A percentile compares a stretch with the other conserved stretches of the same genome.
phyloP scores from a whole-genome alignment of 2,113 vertebrate genomes.

The Apodemus speciosus region DNA sequence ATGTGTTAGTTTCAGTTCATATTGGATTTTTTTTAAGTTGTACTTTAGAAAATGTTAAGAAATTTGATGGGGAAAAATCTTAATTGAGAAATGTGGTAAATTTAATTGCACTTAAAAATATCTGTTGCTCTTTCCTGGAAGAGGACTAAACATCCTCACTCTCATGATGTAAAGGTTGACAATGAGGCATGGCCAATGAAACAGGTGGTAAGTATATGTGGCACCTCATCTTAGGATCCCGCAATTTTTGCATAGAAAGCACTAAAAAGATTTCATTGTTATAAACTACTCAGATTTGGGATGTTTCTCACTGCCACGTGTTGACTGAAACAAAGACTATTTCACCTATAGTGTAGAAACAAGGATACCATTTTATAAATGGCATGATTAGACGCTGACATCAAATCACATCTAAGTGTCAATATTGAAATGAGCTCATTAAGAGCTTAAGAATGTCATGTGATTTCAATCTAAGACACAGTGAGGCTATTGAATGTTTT shows the following conservation, averaged over 20 bases:
- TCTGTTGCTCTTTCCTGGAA: not conserved
- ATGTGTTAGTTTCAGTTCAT: not conserved
- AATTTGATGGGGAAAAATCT: not conserved
- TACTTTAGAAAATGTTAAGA: not conserved
- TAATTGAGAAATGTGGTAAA: not conserved
- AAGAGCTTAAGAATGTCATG: not conserved
- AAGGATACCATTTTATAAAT: not conserved
- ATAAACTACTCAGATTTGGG: not conserved
- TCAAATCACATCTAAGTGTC: not conserved
- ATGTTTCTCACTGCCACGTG: not conserved
- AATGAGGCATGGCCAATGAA: not conserved
- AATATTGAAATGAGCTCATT: not conserved
- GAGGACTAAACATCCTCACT: not conserved
- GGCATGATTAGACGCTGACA: not conserved
- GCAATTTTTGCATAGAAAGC: too few relatives aligned
- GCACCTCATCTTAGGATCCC: not conserved
- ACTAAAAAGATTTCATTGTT: not conserved
- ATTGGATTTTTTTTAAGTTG: not conserved
- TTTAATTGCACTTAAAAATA: not conserved
- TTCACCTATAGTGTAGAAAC: not conserved
- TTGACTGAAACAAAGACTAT: not conserved
- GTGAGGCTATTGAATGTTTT: not conserved
- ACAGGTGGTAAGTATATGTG: not conserved
- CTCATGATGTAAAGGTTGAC: not conserved
- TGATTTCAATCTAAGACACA: slow-evolving; percentile 8